Conservation (phyloP, 2,888 invertebrate genomes). For the Drosophila lutescens region DNA sequence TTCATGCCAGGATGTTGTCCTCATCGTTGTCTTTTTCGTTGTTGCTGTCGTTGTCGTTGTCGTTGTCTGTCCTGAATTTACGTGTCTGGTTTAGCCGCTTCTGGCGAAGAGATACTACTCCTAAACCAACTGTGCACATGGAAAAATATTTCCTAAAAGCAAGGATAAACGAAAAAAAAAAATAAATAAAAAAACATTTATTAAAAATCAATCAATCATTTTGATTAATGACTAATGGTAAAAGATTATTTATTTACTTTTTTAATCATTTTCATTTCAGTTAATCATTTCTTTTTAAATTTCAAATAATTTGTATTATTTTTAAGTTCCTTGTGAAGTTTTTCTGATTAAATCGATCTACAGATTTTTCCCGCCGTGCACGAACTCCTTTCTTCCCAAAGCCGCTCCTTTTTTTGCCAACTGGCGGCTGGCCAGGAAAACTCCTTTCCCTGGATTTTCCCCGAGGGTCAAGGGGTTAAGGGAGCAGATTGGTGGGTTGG, state of each 20-base stretch:
- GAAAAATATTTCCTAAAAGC: background rate
- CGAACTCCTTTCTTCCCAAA: slow-evolving; percentile 25
- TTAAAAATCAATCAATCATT: no score
- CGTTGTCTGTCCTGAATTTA: slow-evolving; percentile 69
- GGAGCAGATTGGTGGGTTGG: slow-evolving; percentile 4
- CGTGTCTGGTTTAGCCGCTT: slow-evolving; percentile 73
- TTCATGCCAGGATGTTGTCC: slow-evolving; percentile 76
- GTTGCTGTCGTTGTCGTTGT: slow-evolving; percentile 49
- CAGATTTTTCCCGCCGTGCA: slow-evolving; percentile 3
- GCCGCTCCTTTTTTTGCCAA: slow-evolving; percentile 52
- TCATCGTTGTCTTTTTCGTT: slow-evolving; percentile 44
- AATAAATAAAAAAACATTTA: no score
- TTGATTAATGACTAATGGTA: no score
- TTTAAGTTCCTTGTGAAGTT: no score
- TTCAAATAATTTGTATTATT: no score
- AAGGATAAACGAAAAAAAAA: no score
- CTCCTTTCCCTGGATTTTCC: slow-evolving; percentile 14
- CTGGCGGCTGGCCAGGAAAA: slow-evolving; percentile 64
- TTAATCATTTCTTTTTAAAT: no score
- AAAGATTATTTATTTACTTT: no score
- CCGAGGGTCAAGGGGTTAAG: slow-evolving; percentile 10
- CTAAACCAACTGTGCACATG: slow-evolving; percentile 20
- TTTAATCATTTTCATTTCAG: no score
- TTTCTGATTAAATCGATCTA: no score
- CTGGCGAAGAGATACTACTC: slow-evolving; percentile 51